A percentile compares a stretch with the other conserved stretches of the same genome.
Conservation (phyloP, 2,797 vertebrate genomes). For the Gobionotothen gibberifrons region DNA sequence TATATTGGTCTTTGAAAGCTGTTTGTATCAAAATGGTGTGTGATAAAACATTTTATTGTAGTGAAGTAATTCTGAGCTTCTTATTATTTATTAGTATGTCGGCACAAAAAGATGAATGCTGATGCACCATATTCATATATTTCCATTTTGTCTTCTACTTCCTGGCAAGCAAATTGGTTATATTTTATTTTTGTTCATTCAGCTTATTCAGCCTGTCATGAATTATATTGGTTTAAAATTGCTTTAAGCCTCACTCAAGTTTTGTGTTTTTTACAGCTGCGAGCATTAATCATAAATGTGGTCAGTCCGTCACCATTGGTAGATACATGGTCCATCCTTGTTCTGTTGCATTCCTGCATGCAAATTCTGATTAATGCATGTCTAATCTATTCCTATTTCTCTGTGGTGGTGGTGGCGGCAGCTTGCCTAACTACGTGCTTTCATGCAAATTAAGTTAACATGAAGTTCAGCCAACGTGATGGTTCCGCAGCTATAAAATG, state of each 20-base stretch:
- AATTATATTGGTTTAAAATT: constrained; percentile 36
- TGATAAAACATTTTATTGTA: constrained; percentile 40
- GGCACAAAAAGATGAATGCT: constrained; percentile 8
- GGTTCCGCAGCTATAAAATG: constrained; percentile 47
- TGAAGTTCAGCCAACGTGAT: constrained; percentile 55
- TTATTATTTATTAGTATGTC: constrained; percentile 26
- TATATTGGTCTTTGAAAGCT: constrained; percentile 59
- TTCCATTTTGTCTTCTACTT: constrained; percentile 23
- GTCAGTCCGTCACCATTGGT: constrained; percentile 34
- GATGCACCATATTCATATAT: constrained; percentile 4
- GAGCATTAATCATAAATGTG: constrained; percentile 45
- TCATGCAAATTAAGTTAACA: constrained; percentile 43
- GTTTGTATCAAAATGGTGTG: constrained; percentile 2
- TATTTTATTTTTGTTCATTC: constrained; percentile 2
- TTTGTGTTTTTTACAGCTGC: constrained; percentile 23
- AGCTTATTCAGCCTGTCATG: constrained; percentile 8
- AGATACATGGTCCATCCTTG: constrained; percentile 13
- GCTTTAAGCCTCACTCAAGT: constrained; percentile 15
- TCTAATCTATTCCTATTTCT: constrained; percentile 26
- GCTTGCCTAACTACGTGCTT: constrained; percentile 9
- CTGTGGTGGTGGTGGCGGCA: background rate
- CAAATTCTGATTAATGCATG: constrained; percentile 29
- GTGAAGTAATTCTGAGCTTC: constrained; percentile 29
- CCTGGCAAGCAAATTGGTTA: background rate
- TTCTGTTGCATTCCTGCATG: constrained; percentile 32